Evolutionary conservation across 2,888 invertebrate genomes (phyloP).

Genomic region (Torymus tubicola): DNA sequence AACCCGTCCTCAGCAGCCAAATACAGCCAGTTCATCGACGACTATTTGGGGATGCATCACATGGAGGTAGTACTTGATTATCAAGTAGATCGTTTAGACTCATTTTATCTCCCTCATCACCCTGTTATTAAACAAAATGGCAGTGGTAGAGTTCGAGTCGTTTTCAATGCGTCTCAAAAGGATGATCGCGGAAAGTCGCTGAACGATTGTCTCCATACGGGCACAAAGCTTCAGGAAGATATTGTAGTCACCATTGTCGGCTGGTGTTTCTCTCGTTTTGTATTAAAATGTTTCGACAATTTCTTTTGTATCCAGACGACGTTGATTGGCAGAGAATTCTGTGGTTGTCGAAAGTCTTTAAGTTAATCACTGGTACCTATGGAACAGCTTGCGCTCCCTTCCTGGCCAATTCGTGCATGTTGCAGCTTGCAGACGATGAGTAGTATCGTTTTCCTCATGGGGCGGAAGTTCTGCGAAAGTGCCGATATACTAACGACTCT

Average conservation of each 20-base stretch:
- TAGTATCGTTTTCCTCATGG: not conserved
- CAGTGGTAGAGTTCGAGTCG: no score
- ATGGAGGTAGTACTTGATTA: no score
- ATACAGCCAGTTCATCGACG: no score
- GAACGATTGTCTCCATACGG: not conserved
- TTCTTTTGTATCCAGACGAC: not conserved
- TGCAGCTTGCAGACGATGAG: conserved; percentile 7
- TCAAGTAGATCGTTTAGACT: no score
- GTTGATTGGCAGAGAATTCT: not conserved
- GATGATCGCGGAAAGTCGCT: not conserved
- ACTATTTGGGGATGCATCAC: no score
- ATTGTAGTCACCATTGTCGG: conserved; percentile 1
- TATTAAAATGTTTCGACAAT: conserved; percentile 29
- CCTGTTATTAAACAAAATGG: no score
- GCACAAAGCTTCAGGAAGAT: conserved; percentile 17
- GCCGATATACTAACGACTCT: not conserved
- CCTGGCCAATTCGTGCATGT: conserved; percentile 45
- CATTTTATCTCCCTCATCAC: no score
- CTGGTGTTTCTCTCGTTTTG: conserved; percentile 35
- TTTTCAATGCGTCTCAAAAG: conserved; percentile 2
- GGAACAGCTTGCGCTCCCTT: conserved; percentile 60
- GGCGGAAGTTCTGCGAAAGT: not conserved
- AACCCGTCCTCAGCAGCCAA: no score
- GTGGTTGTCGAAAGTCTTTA: not conserved
- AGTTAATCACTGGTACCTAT: not conserved